phyloP scores from a whole-genome alignment of 2,888 invertebrate genomes.

The Stenchaetothrips biformis region DNA sequence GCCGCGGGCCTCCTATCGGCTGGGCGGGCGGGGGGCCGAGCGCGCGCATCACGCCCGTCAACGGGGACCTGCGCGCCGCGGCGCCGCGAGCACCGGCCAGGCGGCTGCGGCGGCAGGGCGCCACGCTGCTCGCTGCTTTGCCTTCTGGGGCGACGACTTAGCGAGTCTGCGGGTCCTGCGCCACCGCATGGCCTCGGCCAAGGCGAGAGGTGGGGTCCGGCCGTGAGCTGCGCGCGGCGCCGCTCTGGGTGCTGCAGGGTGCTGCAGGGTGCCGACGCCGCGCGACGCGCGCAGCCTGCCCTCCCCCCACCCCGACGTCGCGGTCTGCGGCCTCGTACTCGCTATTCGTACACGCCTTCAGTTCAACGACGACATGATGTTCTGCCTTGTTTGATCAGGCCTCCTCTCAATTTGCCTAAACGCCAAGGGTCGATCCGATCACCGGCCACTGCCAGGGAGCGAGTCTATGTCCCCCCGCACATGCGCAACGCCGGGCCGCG shows the following conservation, averaged over 20 bases:
- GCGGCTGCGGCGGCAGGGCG: not conserved
- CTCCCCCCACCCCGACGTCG: no score
- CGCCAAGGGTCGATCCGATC: no score
- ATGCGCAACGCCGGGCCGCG: no score
- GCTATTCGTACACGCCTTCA: no score
- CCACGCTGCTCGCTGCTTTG: not conserved
- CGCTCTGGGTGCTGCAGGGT: conserved; percentile 32
- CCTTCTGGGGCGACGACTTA: not conserved
- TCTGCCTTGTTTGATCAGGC: no score
- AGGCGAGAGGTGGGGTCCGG: conserved; percentile 32
- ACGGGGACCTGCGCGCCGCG: conserved; percentile 31
- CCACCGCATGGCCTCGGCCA: conserved; percentile 25
- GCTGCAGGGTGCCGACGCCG: no score
- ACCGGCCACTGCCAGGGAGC: no score
- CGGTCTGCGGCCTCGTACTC: no score
- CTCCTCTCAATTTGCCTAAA: no score
- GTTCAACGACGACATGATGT: no score
- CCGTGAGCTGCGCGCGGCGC: conserved; percentile 39
- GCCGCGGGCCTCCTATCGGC: conserved; percentile 27
- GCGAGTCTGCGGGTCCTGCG: not conserved
- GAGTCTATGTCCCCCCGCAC: no score
- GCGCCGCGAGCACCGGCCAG: conserved; percentile 46
- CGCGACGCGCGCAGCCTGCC: no score
- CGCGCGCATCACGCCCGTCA: conserved; percentile 43
- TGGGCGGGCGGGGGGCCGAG: conserved; percentile 7